Percentiles rank a stretch among this genome's conserved stretches.
These are phyloP conservation scores for Geophilus truncorum DNA, from an alignment of 2,888 invertebrate genomes.

Conservation along the genomic window DNA sequence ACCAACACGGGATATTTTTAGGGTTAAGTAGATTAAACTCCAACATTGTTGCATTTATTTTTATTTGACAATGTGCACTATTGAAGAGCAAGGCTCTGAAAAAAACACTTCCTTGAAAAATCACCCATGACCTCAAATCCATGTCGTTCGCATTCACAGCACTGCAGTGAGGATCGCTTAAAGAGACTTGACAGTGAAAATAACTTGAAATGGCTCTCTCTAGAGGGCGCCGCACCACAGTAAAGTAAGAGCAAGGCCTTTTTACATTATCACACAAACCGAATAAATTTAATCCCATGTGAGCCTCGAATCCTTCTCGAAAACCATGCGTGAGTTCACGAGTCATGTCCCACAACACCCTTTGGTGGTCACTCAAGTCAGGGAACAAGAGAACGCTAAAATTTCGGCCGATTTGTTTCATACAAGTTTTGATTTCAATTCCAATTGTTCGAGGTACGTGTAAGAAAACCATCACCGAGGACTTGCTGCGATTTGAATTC, in stretches of 20 bases:
- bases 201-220: not conserved
- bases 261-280: not conserved
- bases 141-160: constrained; percentile 18
- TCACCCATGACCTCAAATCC: constrained; percentile 2
- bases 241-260: not conserved
- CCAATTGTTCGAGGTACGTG: constrained; percentile 13
- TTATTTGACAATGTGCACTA: not conserved
- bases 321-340: not conserved
- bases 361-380: not conserved
- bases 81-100: constrained; percentile 23
- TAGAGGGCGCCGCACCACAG: constrained; percentile 27
- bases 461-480: not conserved
- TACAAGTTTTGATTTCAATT: not conserved
- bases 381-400: not conserved
- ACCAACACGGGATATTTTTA: constrained; percentile 9
- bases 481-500: not conserved
- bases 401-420: not conserved
- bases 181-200: not conserved
- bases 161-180: constrained; percentile 7
- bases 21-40: not conserved
- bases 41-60: not conserved
- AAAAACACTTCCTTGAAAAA: constrained; percentile 29
- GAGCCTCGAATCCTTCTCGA: constrained; percentile 22
- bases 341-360: not conserved
- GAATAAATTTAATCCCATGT: not conserved